Base-by-base conservation (phyloP, 2,113 vertebrate species). In the Bolborhynchus lineola region DNA sequence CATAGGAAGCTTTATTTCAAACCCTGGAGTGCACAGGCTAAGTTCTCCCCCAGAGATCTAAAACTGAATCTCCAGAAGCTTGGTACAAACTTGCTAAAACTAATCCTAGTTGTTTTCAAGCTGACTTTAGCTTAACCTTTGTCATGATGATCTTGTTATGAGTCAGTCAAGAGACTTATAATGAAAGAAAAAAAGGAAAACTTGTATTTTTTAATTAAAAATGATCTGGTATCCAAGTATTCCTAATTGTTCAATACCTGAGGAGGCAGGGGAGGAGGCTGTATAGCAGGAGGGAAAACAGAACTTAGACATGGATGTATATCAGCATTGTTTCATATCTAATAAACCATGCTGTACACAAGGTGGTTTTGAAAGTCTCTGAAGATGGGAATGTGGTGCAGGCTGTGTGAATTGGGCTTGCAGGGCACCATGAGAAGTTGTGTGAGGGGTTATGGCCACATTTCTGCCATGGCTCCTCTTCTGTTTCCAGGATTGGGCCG, bases 221-320 rank as follows among this genome's bases (percentile, higher is more conserved):
- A 23, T 60, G 23, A 59, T 29, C 21, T 64, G 18, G 3, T 64
- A 64, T 52, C 25, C 74, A 63, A 74, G 17, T 59, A n/a, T 13
- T 37, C 31, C 15, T 10, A 17, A 1, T 13, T 80, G 11, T 50
- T 35, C 16, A 46, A 13, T 35, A 23, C 6, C 33, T 50, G 50
- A 20, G 8, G 37, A 75, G n/a, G 16, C 15, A 35, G n/a, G 25
- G 37, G 26, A 84, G 6, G 6, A 65, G 26, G 7, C 5, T 7
- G 8, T 13, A 64, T 47, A 53, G 33, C 5, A 2, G 7, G 24
- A 44, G 11, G 17, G 26, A 53, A 67, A 70, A 31, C 24, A 44
- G 55, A 59, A 29, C 6, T 49, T 33, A 13, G 21, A 41, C n/a
- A 33, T 2, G 0, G 2, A 28, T 4, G 7, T 44, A 29, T 21